phyloP scores from a whole-genome alignment of 1,140 invertebrate species.

The Drosophila insularis region DNA sequence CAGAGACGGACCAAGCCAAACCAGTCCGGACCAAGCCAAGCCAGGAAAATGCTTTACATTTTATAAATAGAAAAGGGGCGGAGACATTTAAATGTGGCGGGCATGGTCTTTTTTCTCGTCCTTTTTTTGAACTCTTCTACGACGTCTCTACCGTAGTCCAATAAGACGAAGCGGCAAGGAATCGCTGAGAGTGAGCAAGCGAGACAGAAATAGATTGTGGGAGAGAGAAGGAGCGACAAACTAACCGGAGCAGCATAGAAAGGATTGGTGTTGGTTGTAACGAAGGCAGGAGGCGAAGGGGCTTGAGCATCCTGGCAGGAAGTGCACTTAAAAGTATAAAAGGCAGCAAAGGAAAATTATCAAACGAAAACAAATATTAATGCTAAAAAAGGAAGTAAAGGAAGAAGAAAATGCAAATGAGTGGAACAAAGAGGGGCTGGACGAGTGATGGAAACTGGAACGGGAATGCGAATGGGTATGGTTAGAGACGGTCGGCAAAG shows the following conservation, averaged over 20 bases:
- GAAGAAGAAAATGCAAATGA: constrained; percentile 66
- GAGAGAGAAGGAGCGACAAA: constrained; percentile 28
- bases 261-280: neutral
- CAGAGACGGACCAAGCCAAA: constrained; percentile 35
- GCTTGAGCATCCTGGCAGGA: constrained; percentile 35
- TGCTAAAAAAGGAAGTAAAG: constrained; percentile 42
- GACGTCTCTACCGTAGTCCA: constrained; percentile 56
- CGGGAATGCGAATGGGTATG: neutral
- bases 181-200: constrained; percentile 29
- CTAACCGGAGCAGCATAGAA: constrained; percentile 11
- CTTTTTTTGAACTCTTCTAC: constrained; percentile 42
- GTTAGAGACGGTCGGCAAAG: constrained; percentile 32
- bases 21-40: constrained; percentile 27
- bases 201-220: constrained; percentile 29
- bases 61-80: constrained; percentile 80
- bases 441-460: neutral
- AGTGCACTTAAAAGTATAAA: constrained; percentile 78
- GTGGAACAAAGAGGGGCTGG: constrained; percentile 31
- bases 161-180: constrained; percentile 66
- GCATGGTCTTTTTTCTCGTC: constrained; percentile 29
- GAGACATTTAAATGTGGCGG: constrained; percentile 75
- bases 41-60: constrained; percentile 67
- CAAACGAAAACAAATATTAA: constrained; percentile 81
- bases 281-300: neutral
- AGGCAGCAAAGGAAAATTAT: constrained; percentile 79